These are phyloP conservation scores for Anorthoa munda DNA, from an alignment of 2,888 invertebrate species.

Conservation along the genomic window DNA sequence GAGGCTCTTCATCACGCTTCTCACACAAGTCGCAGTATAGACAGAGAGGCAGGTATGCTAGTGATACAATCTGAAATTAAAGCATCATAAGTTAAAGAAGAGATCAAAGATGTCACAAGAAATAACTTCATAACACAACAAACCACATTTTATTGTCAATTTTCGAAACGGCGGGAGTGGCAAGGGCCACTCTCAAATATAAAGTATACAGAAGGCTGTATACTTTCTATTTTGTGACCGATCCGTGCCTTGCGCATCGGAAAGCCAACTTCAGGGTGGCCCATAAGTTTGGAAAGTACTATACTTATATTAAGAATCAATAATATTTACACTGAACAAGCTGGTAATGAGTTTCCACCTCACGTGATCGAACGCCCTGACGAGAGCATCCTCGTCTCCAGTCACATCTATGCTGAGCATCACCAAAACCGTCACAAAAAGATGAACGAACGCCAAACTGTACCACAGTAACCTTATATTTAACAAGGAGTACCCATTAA, in stretches of 20 bases:
- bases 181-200: too few species aligned
- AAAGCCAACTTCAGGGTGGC: too few species aligned
- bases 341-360: slow-evolving; percentile 77
- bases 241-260: too few species aligned
- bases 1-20: slow-evolving; percentile 54
- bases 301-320: neutral
- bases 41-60: slow-evolving; percentile 72
- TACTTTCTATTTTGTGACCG: too few species aligned
- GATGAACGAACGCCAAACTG: slow-evolving; percentile 65
- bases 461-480: slow-evolving; percentile 41
- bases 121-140: too few species aligned
- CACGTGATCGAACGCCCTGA: slow-evolving; percentile 68
- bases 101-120: too few species aligned
- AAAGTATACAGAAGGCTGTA: too few species aligned
- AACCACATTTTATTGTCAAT: too few species aligned
- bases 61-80: slow-evolving; percentile 68
- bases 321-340: slow-evolving; percentile 78
- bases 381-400: slow-evolving; percentile 70
- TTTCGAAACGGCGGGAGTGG: too few species aligned
- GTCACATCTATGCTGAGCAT: slow-evolving; percentile 74
- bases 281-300: too few species aligned
- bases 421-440: slow-evolving; percentile 67
- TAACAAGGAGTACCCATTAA: slow-evolving; percentile 41
- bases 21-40: slow-evolving; percentile 75
- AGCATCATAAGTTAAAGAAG: too few species aligned